phyloP scores from a whole-genome alignment of 2,797 vertebrate species.

The Artibeus jamaicensis region DNA sequence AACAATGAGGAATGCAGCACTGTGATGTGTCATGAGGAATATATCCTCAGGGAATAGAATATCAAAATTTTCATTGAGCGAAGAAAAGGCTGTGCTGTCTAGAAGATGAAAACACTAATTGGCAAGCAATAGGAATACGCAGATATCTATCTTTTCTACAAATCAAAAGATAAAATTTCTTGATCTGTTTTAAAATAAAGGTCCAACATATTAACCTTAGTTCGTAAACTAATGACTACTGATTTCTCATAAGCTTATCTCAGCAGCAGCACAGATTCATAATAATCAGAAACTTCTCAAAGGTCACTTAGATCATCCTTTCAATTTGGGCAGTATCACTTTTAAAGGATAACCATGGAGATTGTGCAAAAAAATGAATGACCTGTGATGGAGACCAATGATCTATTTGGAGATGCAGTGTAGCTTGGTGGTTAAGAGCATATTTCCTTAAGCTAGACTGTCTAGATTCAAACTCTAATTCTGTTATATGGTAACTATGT shows the following conservation, averaged over 20 bases:
- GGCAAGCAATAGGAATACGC: background rate
- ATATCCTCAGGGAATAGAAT: background rate
- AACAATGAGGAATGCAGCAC: background rate
- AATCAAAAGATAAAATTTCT: background rate
- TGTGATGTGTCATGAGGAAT: background rate
- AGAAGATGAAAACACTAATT: background rate
- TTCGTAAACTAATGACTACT: background rate
- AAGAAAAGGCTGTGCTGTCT: background rate
- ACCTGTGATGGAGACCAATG: background rate
- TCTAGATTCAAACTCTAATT: background rate
- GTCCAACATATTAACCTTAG: background rate
- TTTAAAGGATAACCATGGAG: background rate
- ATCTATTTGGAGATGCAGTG: background rate
- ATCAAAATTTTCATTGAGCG: conserved; percentile 12
- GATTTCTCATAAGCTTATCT: background rate
- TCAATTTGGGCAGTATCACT: background rate
- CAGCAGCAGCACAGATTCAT: background rate
- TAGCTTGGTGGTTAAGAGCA: background rate
- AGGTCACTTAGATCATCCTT: background rate
- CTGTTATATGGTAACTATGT: background rate
- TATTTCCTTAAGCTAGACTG: background rate
- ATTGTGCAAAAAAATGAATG: background rate
- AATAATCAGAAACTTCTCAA: conserved; percentile 3
- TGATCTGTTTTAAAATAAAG: conserved; percentile 20
- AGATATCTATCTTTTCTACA: background rate